Conservation (phyloP, 2,797 vertebrate species). For the Margarornis squamiger region DNA sequence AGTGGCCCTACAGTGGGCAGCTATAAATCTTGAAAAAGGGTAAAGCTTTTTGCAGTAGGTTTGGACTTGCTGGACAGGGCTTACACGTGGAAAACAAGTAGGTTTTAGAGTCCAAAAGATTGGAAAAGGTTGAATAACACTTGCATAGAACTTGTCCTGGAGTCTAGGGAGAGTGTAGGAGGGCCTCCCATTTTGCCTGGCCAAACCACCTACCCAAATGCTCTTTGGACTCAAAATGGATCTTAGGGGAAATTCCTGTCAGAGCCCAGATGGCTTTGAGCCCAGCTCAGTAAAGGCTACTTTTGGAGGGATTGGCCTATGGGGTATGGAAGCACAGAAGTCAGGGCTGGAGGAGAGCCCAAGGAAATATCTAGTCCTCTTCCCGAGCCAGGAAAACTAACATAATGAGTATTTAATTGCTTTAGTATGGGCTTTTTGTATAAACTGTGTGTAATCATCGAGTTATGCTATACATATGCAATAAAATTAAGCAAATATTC, state of each 20-base stretch:
- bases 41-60: neutral
- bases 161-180: neutral
- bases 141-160: neutral
- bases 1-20: neutral
- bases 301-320: neutral
- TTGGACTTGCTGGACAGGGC: neutral
- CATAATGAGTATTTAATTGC: neutral
- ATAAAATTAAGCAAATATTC: slow-evolving; percentile 51
- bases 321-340: neutral
- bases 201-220: neutral
- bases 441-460: neutral
- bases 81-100: neutral
- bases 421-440: neutral
- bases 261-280: neutral
- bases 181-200: neutral
- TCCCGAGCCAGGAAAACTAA: neutral
- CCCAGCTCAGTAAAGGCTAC: neutral
- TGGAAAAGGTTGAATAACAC: neutral
- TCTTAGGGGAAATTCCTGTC: neutral
- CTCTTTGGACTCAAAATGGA: neutral
- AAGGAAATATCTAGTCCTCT: neutral
- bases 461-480: neutral
- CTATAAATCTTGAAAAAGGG: neutral
- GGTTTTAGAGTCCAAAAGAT: neutral
- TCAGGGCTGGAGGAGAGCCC: neutral